Percentiles rank a stretch among this genome's conserved stretches.
Evolutionary conservation across 2,888 invertebrate species (phyloP).

Genomic region (Fragum whitleyi): DNA sequence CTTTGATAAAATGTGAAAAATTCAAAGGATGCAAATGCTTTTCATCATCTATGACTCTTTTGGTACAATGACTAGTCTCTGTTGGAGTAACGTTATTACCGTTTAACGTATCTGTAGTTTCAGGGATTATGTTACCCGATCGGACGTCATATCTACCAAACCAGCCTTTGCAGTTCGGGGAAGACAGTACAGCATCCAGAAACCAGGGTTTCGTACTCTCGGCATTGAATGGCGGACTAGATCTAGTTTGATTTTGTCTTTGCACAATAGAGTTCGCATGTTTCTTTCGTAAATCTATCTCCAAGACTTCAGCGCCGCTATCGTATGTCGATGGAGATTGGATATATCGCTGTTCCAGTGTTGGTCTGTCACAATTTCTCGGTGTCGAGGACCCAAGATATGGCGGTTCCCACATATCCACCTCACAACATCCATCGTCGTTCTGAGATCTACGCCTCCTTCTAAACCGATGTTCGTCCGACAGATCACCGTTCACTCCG

Average conservation of each 20-base stretch:
- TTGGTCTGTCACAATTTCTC: background rate
- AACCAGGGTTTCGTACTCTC: background rate
- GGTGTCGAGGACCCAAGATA: constrained; percentile 22
- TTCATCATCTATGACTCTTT: too few species aligned
- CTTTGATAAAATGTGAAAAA: too few species aligned
- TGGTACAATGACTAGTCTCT: too few species aligned
- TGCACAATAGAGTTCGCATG: background rate
- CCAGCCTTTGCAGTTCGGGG: background rate
- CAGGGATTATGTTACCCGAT: background rate
- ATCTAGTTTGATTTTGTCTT: background rate
- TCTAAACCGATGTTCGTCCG: background rate
- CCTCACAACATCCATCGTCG: background rate
- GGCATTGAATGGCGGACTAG: background rate
- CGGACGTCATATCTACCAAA: background rate
- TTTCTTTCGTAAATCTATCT: constrained; percentile 7
- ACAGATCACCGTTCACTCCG: constrained; percentile 7
- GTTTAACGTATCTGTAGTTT: background rate
- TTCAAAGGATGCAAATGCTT: too few species aligned
- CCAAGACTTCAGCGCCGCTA: background rate
- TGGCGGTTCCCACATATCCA: background rate
- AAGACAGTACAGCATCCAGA: background rate
- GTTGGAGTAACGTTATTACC: background rate
- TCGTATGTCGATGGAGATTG: background rate
- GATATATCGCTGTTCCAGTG: background rate
- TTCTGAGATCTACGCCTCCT: background rate